Base-by-base conservation (phyloP, 2,113 vertebrate genomes). In the Casuarius casuarius region DNA sequence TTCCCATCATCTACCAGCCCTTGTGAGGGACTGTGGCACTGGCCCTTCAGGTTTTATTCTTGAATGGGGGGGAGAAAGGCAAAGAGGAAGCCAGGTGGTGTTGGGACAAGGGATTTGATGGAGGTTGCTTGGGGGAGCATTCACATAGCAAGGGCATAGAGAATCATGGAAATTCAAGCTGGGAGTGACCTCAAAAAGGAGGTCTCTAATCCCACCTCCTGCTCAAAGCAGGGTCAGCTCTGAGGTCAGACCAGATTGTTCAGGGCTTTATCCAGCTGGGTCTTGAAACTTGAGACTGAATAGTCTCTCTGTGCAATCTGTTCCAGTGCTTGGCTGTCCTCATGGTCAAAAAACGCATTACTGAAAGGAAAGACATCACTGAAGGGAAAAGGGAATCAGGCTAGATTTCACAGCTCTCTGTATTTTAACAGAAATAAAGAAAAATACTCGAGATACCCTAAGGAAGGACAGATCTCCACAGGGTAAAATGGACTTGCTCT, bases 351-450 rank as follows among this genome's bases (percentile, higher is more conserved):
- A 54, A 7, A 20, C 13, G 26, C 11, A 26, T 16, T 28, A 15
- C 19, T 38, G 70, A 8, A 61, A 52, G 38, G 33, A 26, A 46
- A 20, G 63, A 66, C 11, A 10, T 42, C 19, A 7, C 46, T 62
- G 76, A 16, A 0, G 4, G 46, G 40, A 25, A 71, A 35, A 28
- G 21, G 54, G 20, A 35, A 8, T 26, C 0, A 1, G 33, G 13
- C 49, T 56, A 29, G 52, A 63, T 78, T 58, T 40, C 48, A 28
- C 18, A 52, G 6, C 5, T 35, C 31, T 31, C 12, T 23, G 8
- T 46, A 28, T 78, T 86, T 58, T 58, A 73, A 44, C 21, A 11
- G 46, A 62, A 74, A 9, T 33, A 5, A 13, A 58, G 42, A 49
- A 68, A 88, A 78, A 2, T 6, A 12, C 35, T 62, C 44, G 10